Conservation (phyloP, 2,113 vertebrate genomes). For the Macroglossus sobrinus region DNA sequence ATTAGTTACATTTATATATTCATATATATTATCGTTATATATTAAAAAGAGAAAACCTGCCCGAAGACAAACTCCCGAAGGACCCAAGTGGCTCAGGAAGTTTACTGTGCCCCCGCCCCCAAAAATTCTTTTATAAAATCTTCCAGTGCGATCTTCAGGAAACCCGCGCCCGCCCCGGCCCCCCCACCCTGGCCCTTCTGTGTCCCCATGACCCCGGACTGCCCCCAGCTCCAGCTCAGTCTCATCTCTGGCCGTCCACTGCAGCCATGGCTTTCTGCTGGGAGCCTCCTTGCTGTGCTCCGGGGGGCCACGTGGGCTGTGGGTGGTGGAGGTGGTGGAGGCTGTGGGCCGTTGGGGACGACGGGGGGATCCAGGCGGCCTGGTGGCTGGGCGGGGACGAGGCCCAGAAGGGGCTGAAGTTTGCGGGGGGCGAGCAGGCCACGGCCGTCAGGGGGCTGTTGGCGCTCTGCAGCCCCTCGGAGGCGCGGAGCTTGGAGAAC, state of each 20-base stretch:
- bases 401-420: conserved; percentile 91
- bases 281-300: conserved; percentile 78
- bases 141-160: conserved; percentile 81
- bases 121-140: conserved; percentile 81
- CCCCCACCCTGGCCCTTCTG: conserved; percentile 44
- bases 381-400: conserved; percentile 91
- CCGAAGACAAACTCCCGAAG: conserved; percentile 67
- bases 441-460: conserved; percentile 84
- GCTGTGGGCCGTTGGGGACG: conserved; percentile 85
- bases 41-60: conserved; percentile 77
- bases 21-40: conserved; percentile 87
- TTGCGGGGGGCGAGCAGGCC: conserved; percentile 88
- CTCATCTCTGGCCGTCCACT: conserved; percentile 93
- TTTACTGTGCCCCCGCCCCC: conserved; percentile 46
- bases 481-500: conserved; percentile 95
- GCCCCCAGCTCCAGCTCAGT: conserved; percentile 59
- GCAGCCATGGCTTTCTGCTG: conserved; percentile 88
- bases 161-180: conserved; percentile 49
- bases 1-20: conserved; percentile 82
- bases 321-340: conserved; percentile 86
- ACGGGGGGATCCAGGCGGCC: conserved; percentile 88
- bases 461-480: conserved; percentile 84
- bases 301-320: conserved; percentile 89
- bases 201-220: conserved; percentile 37
- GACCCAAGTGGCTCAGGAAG: conserved; percentile 68